phyloP scores from a whole-genome alignment of 1,140 invertebrate species.

The Lutraria rhynchaena region DNA sequence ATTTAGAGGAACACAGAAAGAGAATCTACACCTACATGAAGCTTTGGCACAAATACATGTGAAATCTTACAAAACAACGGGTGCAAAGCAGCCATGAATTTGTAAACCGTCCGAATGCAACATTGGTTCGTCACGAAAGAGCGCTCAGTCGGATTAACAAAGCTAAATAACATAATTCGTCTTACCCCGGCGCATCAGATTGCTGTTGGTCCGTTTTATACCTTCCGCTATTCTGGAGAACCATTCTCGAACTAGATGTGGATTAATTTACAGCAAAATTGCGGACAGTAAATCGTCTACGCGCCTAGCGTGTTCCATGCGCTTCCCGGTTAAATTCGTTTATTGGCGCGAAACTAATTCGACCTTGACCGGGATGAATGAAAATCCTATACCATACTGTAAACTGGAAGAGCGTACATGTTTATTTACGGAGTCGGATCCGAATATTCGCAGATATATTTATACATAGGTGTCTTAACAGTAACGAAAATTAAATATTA shows the following conservation, averaged over 20 bases:
- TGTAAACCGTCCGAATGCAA: no score
- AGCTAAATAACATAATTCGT: neutral
- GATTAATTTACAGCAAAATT: neutral
- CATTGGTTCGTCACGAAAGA: neutral
- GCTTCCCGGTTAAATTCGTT: conserved; percentile 36
- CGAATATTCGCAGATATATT: no score
- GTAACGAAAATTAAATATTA: no score
- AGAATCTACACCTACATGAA: neutral
- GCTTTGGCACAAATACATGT: neutral
- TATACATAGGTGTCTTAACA: no score
- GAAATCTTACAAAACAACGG: neutral
- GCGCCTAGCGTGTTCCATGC: neutral
- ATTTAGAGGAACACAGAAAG: neutral
- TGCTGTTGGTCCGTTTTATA: conserved; percentile 69
- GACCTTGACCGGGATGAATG: no score
- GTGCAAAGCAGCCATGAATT: neutral
- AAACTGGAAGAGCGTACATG: no score
- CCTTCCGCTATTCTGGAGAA: conserved; percentile 76
- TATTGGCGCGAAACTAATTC: conserved; percentile 51
- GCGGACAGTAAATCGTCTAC: no score
- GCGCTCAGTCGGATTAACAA: neutral
- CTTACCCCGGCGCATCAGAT: conserved; percentile 62
- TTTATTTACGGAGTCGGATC: no score
- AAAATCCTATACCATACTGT: neutral
- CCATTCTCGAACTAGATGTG: conserved; percentile 60